Evolutionary conservation across 1,140 invertebrate species (phyloP).

Genomic region (Cotesia vestalis): DNA sequence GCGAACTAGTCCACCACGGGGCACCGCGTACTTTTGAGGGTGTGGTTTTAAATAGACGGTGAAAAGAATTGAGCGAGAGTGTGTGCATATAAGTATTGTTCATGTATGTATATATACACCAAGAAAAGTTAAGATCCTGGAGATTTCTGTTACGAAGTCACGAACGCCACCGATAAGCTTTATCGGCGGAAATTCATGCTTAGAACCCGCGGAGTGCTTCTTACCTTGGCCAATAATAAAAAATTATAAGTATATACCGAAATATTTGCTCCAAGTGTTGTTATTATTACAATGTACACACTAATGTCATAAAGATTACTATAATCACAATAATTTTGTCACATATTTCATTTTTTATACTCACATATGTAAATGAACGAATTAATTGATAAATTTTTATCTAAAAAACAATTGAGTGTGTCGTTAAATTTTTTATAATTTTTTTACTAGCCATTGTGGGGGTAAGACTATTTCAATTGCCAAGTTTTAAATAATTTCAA

Average conservation of each 20-base stretch:
- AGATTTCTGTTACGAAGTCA: slow-evolving; percentile 40
- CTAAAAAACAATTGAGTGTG: too few relatives aligned
- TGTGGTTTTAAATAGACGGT: not conserved
- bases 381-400: not conserved
- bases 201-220: slow-evolving; percentile 28
- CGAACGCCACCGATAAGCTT: slow-evolving; percentile 43
- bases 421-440: too few relatives aligned
- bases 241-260: too few relatives aligned
- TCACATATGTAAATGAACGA: not conserved
- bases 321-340: too few relatives aligned
- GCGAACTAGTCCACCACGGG: not conserved
- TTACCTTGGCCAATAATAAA: slow-evolving; percentile 8
- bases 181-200: slow-evolving; percentile 46
- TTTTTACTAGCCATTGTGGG: too few relatives aligned
- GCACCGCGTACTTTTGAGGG: not conserved
- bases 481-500: too few relatives aligned
- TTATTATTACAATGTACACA: not conserved
- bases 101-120: not conserved
- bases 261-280: not conserved
- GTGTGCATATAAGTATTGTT: not conserved
- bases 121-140: slow-evolving; percentile 19
- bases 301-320: not conserved
- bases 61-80: not conserved
- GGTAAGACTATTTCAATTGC: not conserved
- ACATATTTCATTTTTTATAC: not conserved